Evolutionary conservation across 2,113 vertebrate species (phyloP).

Genomic region (Origma solitaria): DNA sequence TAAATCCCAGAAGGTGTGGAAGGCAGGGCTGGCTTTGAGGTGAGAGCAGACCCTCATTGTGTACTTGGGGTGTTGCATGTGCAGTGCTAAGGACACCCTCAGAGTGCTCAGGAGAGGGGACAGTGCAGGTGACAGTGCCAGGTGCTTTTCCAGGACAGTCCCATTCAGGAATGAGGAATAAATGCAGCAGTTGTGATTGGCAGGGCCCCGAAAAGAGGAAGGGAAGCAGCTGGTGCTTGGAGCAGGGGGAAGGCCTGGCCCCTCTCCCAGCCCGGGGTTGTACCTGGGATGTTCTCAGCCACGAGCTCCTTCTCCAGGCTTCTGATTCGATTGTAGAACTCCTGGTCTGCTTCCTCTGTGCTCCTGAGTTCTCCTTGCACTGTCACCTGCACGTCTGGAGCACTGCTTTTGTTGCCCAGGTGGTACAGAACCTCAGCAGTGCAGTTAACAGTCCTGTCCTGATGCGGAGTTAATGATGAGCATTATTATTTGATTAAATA

Average conservation of each 20-base stretch:
- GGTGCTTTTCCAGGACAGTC: background rate
- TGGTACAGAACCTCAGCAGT: conserved; percentile 83
- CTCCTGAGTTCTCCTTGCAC: conserved; percentile 71
- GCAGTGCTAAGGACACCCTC: background rate
- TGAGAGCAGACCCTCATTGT: background rate
- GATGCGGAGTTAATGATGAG: background rate
- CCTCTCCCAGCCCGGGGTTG: background rate
- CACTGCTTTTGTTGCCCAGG: background rate
- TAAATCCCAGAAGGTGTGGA: accelerated
- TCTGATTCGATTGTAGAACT: conserved; percentile 78
- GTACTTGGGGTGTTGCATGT: background rate
- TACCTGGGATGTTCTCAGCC: conserved; percentile 85
- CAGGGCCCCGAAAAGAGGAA: background rate
- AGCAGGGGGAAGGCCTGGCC: background rate
- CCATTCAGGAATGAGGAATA: background rate
- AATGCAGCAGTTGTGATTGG: background rate
- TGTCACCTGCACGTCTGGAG: conserved; percentile 76
- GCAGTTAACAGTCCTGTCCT: conserved; percentile 68
- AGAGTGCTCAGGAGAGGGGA: background rate
- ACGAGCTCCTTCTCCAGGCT: conserved; percentile 62
- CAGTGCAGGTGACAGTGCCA: background rate
- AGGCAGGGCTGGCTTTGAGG: background rate
- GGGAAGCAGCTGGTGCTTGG: background rate
- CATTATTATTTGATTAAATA: background rate
- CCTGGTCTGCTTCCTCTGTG: conserved; percentile 72